A percentile compares a stretch with the other conserved stretches of the same genome.
phyloP scores from a whole-genome alignment of 2,888 invertebrate genomes.

The Poecilobothrus nobilitatus region DNA sequence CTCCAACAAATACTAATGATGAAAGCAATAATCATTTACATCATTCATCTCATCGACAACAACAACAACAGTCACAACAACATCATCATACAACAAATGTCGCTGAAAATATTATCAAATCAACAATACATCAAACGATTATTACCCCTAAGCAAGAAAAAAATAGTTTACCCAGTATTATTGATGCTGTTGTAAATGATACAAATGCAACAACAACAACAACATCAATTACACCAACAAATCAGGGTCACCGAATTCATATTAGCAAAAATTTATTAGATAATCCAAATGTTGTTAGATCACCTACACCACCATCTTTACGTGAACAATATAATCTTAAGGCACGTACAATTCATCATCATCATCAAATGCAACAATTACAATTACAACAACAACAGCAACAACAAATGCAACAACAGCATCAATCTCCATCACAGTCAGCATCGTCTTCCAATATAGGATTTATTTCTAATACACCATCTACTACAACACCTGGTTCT shows the following conservation, averaged over 20 bases:
- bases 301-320: slow-evolving; percentile 32
- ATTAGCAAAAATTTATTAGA: slow-evolving; percentile 41
- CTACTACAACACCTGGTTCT: slow-evolving; percentile 27
- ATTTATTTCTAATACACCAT: slow-evolving; percentile 24
- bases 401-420: slow-evolving; percentile 20
- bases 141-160: slow-evolving; percentile 15
- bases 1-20: background rate
- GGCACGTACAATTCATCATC: slow-evolving; percentile 24
- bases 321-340: slow-evolving; percentile 22
- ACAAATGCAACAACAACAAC: slow-evolving; percentile 27
- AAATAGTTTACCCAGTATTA: slow-evolving; percentile 25
- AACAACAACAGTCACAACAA: slow-evolving; percentile 20
- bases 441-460: slow-evolving; percentile 27
- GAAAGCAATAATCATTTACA: slow-evolving; percentile 7
- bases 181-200: slow-evolving; percentile 37
- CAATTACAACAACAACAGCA: slow-evolving; percentile 21
- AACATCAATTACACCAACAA: slow-evolving; percentile 19
- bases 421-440: slow-evolving; percentile 31
- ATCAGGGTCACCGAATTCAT: slow-evolving; percentile 38
- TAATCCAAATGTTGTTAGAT: slow-evolving; percentile 31
- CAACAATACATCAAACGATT: slow-evolving; percentile 22
- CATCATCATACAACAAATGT: slow-evolving; percentile 24
- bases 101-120: slow-evolving; percentile 17
- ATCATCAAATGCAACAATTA: slow-evolving; percentile 26
- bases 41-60: slow-evolving; percentile 17